Evolutionary conservation across 1,140 invertebrate species (phyloP).

Genomic region (Paraescarpia echinospica): DNA sequence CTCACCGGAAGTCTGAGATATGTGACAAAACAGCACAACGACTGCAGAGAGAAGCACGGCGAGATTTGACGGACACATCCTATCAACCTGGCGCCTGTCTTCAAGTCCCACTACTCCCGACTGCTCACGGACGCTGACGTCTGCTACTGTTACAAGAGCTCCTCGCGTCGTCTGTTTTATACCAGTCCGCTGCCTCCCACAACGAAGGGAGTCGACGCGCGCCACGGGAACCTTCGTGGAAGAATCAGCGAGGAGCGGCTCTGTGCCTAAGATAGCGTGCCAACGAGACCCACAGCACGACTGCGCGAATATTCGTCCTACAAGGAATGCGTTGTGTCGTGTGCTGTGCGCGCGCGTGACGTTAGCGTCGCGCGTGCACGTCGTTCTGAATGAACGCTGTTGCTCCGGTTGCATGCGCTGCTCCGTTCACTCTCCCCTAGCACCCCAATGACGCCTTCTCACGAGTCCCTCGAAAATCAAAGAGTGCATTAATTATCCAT

Average conservation of each 20-base stretch:
- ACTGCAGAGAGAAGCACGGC: not conserved
- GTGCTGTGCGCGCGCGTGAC: no score
- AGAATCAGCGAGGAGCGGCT: not conserved
- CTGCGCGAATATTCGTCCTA: not conserved
- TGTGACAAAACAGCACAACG: not conserved
- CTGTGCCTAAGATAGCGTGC: not conserved
- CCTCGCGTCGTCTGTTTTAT: not conserved
- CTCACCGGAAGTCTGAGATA: not conserved
- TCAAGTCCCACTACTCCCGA: not conserved
- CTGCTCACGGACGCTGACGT: not conserved
- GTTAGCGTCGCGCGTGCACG: not conserved
- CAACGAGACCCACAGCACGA: not conserved
- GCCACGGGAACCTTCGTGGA: not conserved
- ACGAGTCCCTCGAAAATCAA: not conserved
- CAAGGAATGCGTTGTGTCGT: not conserved
- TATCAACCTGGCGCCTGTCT: not conserved
- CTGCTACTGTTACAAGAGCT: not conserved
- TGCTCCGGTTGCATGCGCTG: not conserved
- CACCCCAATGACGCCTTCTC: not conserved
- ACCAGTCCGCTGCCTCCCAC: not conserved
- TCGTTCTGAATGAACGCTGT: not conserved
- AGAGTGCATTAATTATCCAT: not conserved
- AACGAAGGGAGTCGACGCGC: not conserved
- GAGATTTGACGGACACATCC: not conserved
- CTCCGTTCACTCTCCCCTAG: not conserved